Conservation (phyloP, 2,113 vertebrate genomes). For the Mellivora capensis region DNA sequence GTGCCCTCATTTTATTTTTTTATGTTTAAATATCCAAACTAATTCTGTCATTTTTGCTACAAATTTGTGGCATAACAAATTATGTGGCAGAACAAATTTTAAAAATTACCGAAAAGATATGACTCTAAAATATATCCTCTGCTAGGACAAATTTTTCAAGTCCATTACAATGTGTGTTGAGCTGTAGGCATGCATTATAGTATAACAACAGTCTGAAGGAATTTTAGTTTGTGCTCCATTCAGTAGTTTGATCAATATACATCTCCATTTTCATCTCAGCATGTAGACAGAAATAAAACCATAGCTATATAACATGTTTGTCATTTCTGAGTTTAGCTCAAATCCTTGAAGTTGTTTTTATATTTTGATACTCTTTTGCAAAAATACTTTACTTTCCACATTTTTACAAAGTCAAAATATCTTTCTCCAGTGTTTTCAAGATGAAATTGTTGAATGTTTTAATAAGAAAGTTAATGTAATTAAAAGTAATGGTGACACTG, state of each 20-base stretch:
- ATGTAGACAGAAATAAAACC: slow-evolving; percentile 28
- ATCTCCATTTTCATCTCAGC: slow-evolving; percentile 38
- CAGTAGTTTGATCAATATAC: slow-evolving; percentile 25
- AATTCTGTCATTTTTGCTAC: not conserved
- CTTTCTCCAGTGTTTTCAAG: not conserved
- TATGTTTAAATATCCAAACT: not conserved
- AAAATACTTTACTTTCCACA: slow-evolving; percentile 5
- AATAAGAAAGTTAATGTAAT: not conserved
- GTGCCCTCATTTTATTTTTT: not conserved
- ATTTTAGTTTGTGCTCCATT: slow-evolving; percentile 2
- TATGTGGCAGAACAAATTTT: not conserved
- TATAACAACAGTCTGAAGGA: not conserved
- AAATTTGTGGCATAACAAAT: not conserved
- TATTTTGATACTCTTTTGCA: slow-evolving; percentile 1
- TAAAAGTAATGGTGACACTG: not conserved
- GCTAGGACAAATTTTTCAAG: not conserved
- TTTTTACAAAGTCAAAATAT: slow-evolving; percentile 41
- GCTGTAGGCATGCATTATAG: not conserved
- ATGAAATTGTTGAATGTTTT: not conserved
- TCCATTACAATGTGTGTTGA: not conserved
- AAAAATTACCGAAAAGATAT: not conserved
- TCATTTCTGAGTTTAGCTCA: slow-evolving; percentile 27
- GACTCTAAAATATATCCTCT: not conserved
- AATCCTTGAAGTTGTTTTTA: slow-evolving; percentile 25
- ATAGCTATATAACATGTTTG: not conserved